These are phyloP conservation scores for Epizoanthus illoricatus DNA, from an alignment of 92 coral and sea anemone species.

Conservation along the genomic window DNA sequence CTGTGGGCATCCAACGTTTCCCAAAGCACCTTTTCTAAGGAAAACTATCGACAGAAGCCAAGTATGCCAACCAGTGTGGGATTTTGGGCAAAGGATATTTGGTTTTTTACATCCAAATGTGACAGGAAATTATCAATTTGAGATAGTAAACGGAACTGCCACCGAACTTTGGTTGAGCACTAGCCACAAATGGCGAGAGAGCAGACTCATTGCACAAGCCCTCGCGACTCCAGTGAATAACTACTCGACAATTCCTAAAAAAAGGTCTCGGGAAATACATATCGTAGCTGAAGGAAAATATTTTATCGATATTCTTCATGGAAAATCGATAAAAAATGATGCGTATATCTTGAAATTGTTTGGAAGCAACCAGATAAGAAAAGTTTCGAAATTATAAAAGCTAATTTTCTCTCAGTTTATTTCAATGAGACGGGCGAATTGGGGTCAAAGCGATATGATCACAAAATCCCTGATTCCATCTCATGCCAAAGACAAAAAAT, in stretches of 20 bases:
- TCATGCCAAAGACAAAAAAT: neutral
- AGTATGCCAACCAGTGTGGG: neutral
- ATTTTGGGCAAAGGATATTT: conserved; percentile 25
- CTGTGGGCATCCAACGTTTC: conserved; percentile 25
- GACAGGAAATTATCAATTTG: conserved; percentile 28
- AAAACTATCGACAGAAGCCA: conserved; percentile 25
- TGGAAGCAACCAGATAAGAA: conserved; percentile 20
- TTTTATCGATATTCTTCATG: conserved; percentile 29
- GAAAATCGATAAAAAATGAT: neutral
- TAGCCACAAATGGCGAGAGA: conserved; percentile 23
- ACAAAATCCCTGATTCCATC: conserved; percentile 2
- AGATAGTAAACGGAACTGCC: neutral
- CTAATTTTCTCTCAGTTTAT: conserved; percentile 26
- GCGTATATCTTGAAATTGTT: neutral
- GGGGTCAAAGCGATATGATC: neutral
- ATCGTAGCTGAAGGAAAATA: conserved; percentile 11
- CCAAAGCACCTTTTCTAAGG: conserved; percentile 17
- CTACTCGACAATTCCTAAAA: neutral
- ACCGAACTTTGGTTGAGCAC: conserved; percentile 31
- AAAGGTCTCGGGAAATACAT: neutral
- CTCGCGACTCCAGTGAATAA: neutral
- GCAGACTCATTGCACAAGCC: conserved; percentile 24
- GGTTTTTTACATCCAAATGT: conserved; percentile 32
- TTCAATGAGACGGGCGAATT: conserved; percentile 9
- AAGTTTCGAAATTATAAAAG: conserved; percentile 13